Evolutionary conservation across 2,797 vertebrate species (phyloP), one percentile per base, ranked within the genome.

Genomic region (Molossus alvarezi): DNA sequence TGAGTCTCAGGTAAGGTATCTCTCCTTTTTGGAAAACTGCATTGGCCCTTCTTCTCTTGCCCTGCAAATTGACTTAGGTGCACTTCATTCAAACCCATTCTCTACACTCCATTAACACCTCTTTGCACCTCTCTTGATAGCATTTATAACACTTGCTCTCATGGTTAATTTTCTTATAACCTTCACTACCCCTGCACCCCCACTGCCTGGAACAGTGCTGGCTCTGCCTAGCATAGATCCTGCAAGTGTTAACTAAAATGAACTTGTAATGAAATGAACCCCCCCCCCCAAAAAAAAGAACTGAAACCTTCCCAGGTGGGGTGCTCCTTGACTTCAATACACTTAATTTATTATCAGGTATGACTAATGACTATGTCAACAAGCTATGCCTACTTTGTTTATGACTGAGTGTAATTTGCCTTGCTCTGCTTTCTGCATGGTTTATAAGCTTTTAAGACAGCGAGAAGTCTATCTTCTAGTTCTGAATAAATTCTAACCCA

Each of bases 401-500:
- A 55, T 29, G 72, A 92, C 53, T 94, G 76, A 83, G 73, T 60
- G 29, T 27, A 48, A 80, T 92, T 95, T 92, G 72, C 51, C 69
- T 94, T 51, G 55, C 11, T 72, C 51, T 92, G 13, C 29, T 76
- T 84, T 77, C 55, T 20, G 2, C 10, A 33, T 58, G 10, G 67
- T 62, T 92, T 62, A 88, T 69, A 51, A 20, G 14, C 65, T 94
- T 92, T 88, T 27, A 88, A 92, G 85, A 87, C 10, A 65, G 57
- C 88, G 8, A 90, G 25, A 88, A 79, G 4, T n/a, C 48, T 62
- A 27, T 69, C 25, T 95, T 87, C 64, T 82, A 57, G 58, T 95
- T 97, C 41, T 23, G 20, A 94, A 71, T 9, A 60, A 69, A 80
- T 95, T 95, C 81, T 57, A 37, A 71, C n/a, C 67, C 21, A 77